These are phyloP conservation scores for Bombycilla garrulus DNA, from an alignment of 2,113 vertebrate species.

Conservation along the genomic window DNA sequence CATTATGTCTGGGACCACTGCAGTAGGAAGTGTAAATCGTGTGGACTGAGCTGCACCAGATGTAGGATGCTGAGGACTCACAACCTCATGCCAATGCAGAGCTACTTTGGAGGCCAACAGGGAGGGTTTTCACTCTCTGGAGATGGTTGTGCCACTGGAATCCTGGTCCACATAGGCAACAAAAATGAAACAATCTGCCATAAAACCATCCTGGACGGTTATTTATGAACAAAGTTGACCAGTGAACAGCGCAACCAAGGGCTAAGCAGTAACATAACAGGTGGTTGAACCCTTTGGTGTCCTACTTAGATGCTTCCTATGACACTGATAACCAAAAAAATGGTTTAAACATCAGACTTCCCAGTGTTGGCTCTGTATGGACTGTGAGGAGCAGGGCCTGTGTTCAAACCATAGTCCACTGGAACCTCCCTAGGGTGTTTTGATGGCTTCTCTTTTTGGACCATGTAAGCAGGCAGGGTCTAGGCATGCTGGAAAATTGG, in stretches of 20 bases:
- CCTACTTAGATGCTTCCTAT: not conserved
- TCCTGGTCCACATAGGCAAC: not conserved
- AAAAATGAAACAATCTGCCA: not conserved
- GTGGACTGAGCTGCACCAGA: not conserved
- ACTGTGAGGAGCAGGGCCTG: not conserved
- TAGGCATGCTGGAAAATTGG: not conserved
- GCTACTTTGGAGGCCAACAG: not conserved
- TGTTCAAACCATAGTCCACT: not conserved
- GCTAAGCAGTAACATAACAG: not conserved
- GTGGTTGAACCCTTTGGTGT: not conserved
- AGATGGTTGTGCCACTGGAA: not conserved
- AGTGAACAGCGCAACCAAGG: rapidly evolving
- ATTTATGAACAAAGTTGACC: not conserved
- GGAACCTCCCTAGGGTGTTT: not conserved
- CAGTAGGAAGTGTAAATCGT: rapidly evolving
- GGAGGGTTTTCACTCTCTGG: not conserved
- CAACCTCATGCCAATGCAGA: not conserved
- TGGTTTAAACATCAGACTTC: not conserved
- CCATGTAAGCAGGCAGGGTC: not conserved
- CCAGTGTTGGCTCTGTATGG: not conserved
- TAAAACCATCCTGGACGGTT: not conserved
- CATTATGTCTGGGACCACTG: rapidly evolving
- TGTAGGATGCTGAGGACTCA: not conserved
- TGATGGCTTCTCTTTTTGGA: not conserved
- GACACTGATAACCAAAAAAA: not conserved